These are phyloP conservation scores for Eurystomus gularis DNA, from an alignment of 2,113 vertebrate species.

Conservation along the genomic window DNA sequence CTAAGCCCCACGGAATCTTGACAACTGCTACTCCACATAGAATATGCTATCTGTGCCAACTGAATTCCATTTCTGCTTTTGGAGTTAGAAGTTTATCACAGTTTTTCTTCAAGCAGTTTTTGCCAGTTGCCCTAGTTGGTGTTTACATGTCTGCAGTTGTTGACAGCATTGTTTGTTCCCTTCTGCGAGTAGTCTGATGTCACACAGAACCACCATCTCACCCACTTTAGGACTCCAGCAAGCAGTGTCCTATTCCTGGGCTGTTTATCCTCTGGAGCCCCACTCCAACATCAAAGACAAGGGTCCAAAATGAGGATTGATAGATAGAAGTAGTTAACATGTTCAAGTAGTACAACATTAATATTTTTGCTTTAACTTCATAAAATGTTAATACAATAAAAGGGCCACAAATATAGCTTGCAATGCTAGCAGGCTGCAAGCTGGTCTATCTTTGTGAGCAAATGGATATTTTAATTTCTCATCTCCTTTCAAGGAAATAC, in stretches of 20 bases:
- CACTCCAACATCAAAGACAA: not conserved
- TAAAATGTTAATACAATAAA: not conserved
- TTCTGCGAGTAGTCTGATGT: not conserved
- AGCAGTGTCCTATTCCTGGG: not conserved
- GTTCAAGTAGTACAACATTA: not conserved
- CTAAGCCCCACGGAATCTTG: slow-evolving; percentile 21
- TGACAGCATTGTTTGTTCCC: not conserved
- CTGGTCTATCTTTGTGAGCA: not conserved
- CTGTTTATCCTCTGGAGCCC: not conserved
- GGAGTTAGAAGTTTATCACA: not conserved
- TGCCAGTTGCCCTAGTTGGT: not conserved
- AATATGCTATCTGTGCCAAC: not conserved
- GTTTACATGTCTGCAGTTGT: slow-evolving; percentile 23
- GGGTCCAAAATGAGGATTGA: not conserved
- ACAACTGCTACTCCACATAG: not conserved
- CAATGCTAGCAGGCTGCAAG: not conserved
- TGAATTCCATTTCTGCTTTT: not conserved
- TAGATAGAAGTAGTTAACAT: not conserved
- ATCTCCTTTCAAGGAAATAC: not conserved
- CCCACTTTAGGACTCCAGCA: not conserved
- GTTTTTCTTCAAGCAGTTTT: slow-evolving; percentile 1
- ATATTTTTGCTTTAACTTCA: not conserved
- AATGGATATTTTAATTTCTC: not conserved
- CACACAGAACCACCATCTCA: not conserved
- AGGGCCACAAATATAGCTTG: not conserved